Evolutionary conservation across 2,888 invertebrate species (phyloP).

Genomic region (Ichneumoninae sp.): DNA sequence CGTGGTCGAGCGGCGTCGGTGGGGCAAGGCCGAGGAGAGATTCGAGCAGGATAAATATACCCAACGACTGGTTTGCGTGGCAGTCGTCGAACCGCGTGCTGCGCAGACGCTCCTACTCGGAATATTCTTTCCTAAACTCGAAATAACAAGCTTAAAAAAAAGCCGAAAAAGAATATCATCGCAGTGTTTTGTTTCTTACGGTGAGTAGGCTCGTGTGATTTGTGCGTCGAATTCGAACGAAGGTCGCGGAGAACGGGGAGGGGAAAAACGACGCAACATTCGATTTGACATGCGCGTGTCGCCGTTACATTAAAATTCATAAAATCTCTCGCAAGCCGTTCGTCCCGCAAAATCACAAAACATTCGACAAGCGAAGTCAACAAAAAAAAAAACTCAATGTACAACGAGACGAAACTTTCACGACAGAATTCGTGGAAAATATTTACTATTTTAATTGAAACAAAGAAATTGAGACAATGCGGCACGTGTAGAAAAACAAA

Average conservation of each 20-base stretch:
- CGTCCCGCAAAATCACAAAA: background rate
- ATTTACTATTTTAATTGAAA: background rate
- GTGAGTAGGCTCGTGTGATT: constrained; percentile 43
- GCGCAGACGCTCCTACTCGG: constrained; percentile 22
- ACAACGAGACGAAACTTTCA: background rate
- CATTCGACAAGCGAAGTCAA: too few species aligned
- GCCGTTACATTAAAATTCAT: constrained; percentile 14
- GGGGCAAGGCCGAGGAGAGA: constrained; percentile 56
- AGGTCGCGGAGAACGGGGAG: background rate
- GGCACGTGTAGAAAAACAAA: background rate
- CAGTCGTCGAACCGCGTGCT: constrained; percentile 44
- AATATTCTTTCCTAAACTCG: background rate
- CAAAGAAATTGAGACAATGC: background rate
- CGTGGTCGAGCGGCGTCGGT: constrained; percentile 16
- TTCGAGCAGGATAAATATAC: constrained; percentile 60
- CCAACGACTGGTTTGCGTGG: constrained; percentile 52
- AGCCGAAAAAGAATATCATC: background rate
- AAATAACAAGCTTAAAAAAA: background rate
- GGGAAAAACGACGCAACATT: constrained; percentile 15
- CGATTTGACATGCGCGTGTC: background rate
- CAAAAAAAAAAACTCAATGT: background rate
- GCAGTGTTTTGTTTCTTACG: background rate
- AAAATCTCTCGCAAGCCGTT: background rate
- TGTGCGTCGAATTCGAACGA: constrained; percentile 8
- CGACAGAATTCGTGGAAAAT: background rate